These are phyloP conservation scores for Cryptomyrus ogoouensis DNA, from an alignment of 2,113 vertebrate genomes.

Conservation along the genomic window DNA sequence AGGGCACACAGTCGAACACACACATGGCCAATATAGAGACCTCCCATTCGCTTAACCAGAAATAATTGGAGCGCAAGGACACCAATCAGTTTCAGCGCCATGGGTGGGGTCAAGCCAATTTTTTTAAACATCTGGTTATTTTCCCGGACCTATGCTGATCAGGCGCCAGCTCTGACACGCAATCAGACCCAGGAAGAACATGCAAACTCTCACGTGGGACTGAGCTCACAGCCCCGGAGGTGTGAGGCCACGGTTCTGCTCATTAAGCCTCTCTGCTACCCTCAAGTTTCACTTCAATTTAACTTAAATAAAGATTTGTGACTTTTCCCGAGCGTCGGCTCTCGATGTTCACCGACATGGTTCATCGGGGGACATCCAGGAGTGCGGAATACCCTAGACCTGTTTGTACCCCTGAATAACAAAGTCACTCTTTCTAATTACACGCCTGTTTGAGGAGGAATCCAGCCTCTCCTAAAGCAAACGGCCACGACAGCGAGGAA, in stretches of 20 bases:
- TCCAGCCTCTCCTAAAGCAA: background rate
- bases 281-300: background rate
- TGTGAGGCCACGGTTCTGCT: background rate
- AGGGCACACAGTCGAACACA: background rate
- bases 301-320: background rate
- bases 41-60: background rate
- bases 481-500: background rate
- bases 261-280: background rate
- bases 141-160: background rate
- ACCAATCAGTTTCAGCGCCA: background rate
- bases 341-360: background rate
- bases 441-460: background rate
- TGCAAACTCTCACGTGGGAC: background rate
- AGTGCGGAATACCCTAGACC: background rate
- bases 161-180: background rate
- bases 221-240: background rate
- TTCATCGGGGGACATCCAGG: background rate
- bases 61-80: background rate
- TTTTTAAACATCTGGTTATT: background rate
- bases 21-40: background rate
- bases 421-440: background rate
- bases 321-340: background rate
- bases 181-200: background rate
- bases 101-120: background rate
- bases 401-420: background rate